phyloP scores from a whole-genome alignment of 2,888 invertebrate species.

The Drosophila anomalata region DNA sequence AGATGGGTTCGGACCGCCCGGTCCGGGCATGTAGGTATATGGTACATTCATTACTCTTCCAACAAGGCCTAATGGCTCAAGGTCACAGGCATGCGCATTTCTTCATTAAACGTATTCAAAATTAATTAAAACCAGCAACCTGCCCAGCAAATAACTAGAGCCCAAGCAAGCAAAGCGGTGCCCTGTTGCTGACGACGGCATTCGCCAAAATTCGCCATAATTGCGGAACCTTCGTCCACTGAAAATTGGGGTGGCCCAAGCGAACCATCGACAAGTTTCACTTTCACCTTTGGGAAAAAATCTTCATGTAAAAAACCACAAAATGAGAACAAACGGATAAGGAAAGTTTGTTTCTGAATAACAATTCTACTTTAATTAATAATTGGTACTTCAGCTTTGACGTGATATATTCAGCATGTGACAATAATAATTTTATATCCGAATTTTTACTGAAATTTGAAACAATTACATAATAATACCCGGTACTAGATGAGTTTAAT shows the following conservation, averaged over 20 bases:
- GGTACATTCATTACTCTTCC: conserved; percentile 61
- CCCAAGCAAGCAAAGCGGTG: not conserved
- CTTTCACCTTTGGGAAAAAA: not conserved
- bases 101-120: conserved; percentile 68
- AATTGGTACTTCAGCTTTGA: not conserved
- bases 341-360: not conserved
- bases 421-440: not conserved
- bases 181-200: conserved; percentile 30
- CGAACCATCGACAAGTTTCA: not conserved
- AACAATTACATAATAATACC: too few relatives aligned
- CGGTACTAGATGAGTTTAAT: too few relatives aligned
- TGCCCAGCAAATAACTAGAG: conserved; percentile 10
- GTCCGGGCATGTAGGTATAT: conserved; percentile 57
- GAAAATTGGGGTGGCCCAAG: not conserved
- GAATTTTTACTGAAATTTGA: too few relatives aligned
- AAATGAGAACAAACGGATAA: not conserved
- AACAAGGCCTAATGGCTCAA: conserved; percentile 74
- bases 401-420: too few relatives aligned
- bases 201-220: conserved; percentile 16
- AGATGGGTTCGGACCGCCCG: conserved; percentile 1
- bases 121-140: conserved; percentile 71
- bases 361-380: too few relatives aligned
- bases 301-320: not conserved
- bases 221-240: not conserved
- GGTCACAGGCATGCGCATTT: conserved; percentile 79